Evolutionary conservation across 2,113 vertebrate species (phyloP).

Genomic region (Ageneiosus marmoratus): DNA sequence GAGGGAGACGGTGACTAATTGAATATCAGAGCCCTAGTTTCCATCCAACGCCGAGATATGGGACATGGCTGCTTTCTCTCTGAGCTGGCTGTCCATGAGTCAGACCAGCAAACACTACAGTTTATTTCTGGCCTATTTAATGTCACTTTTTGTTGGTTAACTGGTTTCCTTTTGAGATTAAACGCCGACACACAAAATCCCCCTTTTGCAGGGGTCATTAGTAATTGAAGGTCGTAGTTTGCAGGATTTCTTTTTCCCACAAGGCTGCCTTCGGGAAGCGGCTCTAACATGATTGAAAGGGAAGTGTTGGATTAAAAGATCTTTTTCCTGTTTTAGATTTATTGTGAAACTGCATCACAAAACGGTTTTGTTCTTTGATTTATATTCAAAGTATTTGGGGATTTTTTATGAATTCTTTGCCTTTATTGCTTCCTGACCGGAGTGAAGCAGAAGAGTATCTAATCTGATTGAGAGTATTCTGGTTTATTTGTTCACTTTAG

Average conservation of each 20-base stretch:
- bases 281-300: background rate
- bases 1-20: slow-evolving; percentile 11
- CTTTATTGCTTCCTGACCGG: background rate
- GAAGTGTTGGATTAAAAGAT: background rate
- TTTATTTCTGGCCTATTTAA: background rate
- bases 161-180: slow-evolving; percentile 1
- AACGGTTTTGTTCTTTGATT: background rate
- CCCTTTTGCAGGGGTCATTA: background rate
- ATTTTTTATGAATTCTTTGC: background rate
- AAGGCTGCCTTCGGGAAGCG: background rate
- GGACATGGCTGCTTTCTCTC: background rate
- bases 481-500: background rate
- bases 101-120: background rate
- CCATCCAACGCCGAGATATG: background rate
- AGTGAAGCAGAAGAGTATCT: background rate
- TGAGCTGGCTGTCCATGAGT: background rate
- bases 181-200: background rate
- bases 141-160: background rate
- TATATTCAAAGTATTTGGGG: no score
- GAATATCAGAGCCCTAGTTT: slow-evolving; percentile 25
- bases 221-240: background rate
- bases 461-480: background rate
- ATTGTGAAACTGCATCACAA: background rate
- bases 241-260: background rate
- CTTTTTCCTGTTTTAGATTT: background rate